A percentile compares a stretch with the other conserved stretches of the same genome.
Evolutionary conservation across 2,888 invertebrate genomes (phyloP).

Genomic region (Alviniconcha strummeri): DNA sequence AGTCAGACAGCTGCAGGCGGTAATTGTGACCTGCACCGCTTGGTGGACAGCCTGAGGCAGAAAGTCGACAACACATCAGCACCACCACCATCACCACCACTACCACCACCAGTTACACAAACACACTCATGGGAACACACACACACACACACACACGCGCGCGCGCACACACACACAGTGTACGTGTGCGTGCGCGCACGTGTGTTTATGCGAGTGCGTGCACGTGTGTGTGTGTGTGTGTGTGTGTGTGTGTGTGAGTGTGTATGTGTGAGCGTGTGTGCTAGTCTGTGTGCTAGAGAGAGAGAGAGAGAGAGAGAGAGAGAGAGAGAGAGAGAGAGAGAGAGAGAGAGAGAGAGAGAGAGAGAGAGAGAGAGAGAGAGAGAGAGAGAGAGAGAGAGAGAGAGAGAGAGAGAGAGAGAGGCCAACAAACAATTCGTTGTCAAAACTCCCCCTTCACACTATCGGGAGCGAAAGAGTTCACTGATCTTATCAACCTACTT

Average conservation of each 20-base stretch:
- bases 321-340: not conserved
- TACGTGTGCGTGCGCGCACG: too few species aligned
- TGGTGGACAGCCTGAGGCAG: too few species aligned
- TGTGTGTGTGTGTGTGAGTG: not conserved
- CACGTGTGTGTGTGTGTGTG: not conserved
- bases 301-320: slow-evolving; percentile 7
- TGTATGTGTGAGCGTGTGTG: not conserved
- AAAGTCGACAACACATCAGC: too few species aligned
- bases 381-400: not conserved
- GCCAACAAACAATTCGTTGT: too few species aligned
- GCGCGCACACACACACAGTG: too few species aligned
- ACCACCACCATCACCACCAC: too few species aligned
- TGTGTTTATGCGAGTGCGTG: not conserved
- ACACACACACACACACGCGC: not conserved
- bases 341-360: not conserved
- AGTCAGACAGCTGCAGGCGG: too few species aligned
- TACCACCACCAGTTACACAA: slow-evolving; percentile 21
- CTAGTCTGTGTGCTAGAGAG: not conserved
- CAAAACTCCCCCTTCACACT: too few species aligned
- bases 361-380: not conserved
- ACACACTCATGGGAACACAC: slow-evolving; percentile 25
- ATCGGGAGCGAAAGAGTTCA: too few species aligned
- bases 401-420: not conserved
- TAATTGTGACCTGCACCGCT: too few species aligned
- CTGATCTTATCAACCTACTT: too few species aligned